A percentile compares a stretch with the other conserved stretches of the same genome.
Evolutionary conservation across 2,113 vertebrate species (phyloP).

Genomic region (Ageneiosus marmoratus): DNA sequence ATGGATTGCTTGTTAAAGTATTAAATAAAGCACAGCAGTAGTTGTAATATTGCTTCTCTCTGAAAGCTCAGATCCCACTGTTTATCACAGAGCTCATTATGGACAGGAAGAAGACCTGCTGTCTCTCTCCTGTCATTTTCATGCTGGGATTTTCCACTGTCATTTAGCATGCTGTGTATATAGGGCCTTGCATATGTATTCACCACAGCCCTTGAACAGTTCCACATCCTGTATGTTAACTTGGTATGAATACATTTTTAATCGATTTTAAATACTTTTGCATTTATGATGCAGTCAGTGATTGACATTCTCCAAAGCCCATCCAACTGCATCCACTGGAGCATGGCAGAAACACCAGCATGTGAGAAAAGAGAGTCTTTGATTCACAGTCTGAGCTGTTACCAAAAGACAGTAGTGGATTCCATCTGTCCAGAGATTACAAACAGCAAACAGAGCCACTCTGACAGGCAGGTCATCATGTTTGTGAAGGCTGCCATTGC

Average conservation of each 20-base stretch:
- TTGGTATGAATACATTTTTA: background rate
- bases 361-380: background rate
- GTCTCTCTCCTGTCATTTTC: background rate
- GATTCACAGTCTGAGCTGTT: background rate
- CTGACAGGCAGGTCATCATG: background rate
- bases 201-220: background rate
- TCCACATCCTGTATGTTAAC: background rate
- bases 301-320: too few species aligned
- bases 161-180: conserved; percentile 9
- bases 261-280: background rate
- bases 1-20: conserved; percentile 34
- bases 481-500: background rate
- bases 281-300: background rate
- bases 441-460: background rate
- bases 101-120: conserved; percentile 37
- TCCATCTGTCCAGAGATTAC: background rate
- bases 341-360: background rate
- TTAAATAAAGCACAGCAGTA: conserved; percentile 33
- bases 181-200: background rate
- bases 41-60: conserved; percentile 1
- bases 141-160: conserved; percentile 33
- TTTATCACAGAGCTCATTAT: conserved; percentile 41
- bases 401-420: background rate
- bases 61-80: conserved; percentile 15
- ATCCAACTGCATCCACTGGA: background rate